Base-by-base conservation (phyloP, 2,113 vertebrate genomes). In the Periophthalmodon schlosseri region DNA sequence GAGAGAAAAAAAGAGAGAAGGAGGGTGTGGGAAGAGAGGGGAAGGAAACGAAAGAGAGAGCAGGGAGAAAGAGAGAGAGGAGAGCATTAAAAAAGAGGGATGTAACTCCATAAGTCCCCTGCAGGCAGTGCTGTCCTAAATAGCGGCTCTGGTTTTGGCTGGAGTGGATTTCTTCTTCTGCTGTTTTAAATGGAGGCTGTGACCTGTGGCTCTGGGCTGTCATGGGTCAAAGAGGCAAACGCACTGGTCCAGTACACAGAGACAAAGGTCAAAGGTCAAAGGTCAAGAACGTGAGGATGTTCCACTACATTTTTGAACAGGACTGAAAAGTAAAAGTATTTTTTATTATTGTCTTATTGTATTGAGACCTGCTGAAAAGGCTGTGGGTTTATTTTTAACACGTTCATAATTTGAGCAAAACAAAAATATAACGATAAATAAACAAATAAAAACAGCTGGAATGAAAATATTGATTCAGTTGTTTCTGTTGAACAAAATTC, bases 181-280 rank as follows among this genome's bases (percentile, higher is more conserved):
- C 12, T 9, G 57, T 28, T 58, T 8, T 24, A 58, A 58, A 58
- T 58, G 61, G 33, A 74, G 75, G 72, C 83, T 86, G 72, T 64
- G 88, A 84, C 75, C 87, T 36, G 69, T 46, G 49, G 72, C 75
- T 81, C 56, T 67, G 46, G 23, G 70, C 76, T 78, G 75, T 64
- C 67, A 68, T 12, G 66, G 20, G 34, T 68, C 33, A 39, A 39
- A 68, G 73, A 47, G 15, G 69, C 15, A 72, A 33, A 34, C 12
- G 46, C 68, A 73, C 64, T 52, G 50, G 61, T 68, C 34, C 39
- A 71, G 78, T 57, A 56, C 12, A 60, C 54, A 80, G 67, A 71
- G 56, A 68, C 49, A 52, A 34, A 69, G 70, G 46, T 6, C 11
- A 8, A 12, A 13, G n/a, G 1, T 23, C 9, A 57, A 57, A 3